Conservation (phyloP, 2,888 invertebrate species). For the Adelphocoris suturalis region DNA sequence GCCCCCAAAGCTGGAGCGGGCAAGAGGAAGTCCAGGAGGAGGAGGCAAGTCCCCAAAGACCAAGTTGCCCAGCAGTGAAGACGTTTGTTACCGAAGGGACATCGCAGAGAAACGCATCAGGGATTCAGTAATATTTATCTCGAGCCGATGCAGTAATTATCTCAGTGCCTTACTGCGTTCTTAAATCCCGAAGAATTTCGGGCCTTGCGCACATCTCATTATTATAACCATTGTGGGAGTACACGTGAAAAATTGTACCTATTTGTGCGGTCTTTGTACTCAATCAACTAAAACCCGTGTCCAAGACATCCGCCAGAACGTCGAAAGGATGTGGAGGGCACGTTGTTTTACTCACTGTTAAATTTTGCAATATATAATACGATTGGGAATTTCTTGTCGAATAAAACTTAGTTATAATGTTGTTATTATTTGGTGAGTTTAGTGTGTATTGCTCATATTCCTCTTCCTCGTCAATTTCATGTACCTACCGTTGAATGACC, state of each 20-base stretch:
- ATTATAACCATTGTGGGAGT: neutral
- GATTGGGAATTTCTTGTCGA: neutral
- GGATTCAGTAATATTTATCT: too few relatives aligned
- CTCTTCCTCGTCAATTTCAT: neutral
- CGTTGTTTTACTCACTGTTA: neutral
- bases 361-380: neutral
- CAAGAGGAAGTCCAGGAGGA: slow-evolving; percentile 76
- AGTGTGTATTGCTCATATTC: neutral
- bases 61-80: neutral
- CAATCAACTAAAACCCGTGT: neutral
- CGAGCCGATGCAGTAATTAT: neutral
- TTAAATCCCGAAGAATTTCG: neutral
- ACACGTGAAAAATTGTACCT: neutral
- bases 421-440: neutral
- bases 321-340: neutral
- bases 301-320: neutral
- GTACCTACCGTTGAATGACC: too few relatives aligned
- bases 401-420: slow-evolving; percentile 17
- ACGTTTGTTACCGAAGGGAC: neutral
- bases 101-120: neutral
- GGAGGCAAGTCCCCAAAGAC: slow-evolving; percentile 75
- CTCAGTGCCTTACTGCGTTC: neutral
- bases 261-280: neutral
- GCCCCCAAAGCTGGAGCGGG: slow-evolving; percentile 78
- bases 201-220: neutral